Evolutionary conservation across 2,113 vertebrate genomes (phyloP).

Genomic region (Porphyrio hochstetteri): DNA sequence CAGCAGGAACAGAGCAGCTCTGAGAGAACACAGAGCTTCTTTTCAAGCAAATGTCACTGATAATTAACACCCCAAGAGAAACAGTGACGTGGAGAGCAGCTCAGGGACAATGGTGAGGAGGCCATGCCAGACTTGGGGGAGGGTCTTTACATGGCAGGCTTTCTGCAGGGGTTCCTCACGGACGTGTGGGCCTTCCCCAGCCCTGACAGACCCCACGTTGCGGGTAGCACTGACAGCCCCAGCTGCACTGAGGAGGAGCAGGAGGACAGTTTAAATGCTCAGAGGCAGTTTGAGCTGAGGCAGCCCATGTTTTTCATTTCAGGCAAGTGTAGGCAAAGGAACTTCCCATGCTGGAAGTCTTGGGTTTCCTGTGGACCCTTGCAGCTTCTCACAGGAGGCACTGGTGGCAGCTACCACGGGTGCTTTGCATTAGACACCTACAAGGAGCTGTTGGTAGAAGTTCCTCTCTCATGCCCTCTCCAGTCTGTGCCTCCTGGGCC

Average conservation of each 20-base stretch:
- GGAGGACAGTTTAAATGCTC: not conserved
- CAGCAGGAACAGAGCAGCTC: conserved; percentile 4
- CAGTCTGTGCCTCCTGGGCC: not conserved
- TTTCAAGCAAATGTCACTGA: not conserved
- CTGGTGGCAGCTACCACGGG: not conserved
- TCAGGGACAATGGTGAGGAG: not conserved
- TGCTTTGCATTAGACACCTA: not conserved
- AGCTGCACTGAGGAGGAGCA: not conserved
- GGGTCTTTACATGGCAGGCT: not conserved
- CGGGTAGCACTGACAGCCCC: not conserved
- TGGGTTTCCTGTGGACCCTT: not conserved
- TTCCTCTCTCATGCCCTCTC: not conserved
- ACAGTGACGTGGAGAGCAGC: accelerated
- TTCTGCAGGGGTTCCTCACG: not conserved
- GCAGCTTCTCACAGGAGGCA: not conserved
- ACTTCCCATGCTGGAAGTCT: not conserved
- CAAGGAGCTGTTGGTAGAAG: not conserved
- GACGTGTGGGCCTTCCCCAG: not conserved
- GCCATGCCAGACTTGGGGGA: not conserved
- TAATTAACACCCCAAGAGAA: not conserved
- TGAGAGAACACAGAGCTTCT: not conserved
- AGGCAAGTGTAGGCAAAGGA: not conserved
- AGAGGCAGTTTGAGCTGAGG: not conserved
- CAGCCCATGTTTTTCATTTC: not conserved
- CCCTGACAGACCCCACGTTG: accelerated